A percentile compares a stretch with the other conserved stretches of the same genome.
phyloP scores from a whole-genome alignment of 1,140 invertebrate species.

The Amphibalanus amphitrite region DNA sequence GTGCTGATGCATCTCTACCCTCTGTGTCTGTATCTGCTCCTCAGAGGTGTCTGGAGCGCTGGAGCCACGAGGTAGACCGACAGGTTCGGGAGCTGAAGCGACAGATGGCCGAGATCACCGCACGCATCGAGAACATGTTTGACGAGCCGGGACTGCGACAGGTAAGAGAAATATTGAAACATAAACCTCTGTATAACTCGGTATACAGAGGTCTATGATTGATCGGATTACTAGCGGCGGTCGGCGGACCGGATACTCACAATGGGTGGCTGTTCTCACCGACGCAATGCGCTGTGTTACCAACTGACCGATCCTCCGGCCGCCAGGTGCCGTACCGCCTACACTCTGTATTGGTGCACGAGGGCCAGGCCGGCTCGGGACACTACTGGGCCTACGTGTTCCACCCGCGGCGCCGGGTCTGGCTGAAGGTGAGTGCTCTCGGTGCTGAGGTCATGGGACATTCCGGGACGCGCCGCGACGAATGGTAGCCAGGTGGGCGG shows the following conservation, averaged over 20 bases:
- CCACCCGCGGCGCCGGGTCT: conserved; percentile 19
- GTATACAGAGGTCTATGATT: too few species aligned
- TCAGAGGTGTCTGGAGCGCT: conserved; percentile 28
- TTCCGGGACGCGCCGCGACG: not conserved
- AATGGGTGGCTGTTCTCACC: too few species aligned
- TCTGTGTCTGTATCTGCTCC: conserved; percentile 12
- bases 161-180: conserved; percentile 16
- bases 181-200: too few species aligned
- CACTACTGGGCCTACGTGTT: conserved; percentile 37
- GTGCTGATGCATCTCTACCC: too few species aligned
- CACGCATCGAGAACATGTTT: conserved; percentile 28
- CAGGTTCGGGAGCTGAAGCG: conserved; percentile 28
- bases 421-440: conserved; percentile 14
- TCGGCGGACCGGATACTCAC: too few species aligned
- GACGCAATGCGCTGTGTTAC: too few species aligned
- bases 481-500: not conserved
- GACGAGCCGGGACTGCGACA: conserved; percentile 27
- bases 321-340: conserved; percentile 25
- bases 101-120: conserved; percentile 25
- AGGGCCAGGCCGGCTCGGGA: conserved; percentile 34
- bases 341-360: conserved; percentile 35
- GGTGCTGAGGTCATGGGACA: not conserved
- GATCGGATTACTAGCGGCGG: too few species aligned
- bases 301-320: too few species aligned
- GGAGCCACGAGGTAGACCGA: conserved; percentile 29